Evolutionary conservation across 23 tunicate species (phyloP), one percentile per base, ranked within the genome.

Genomic region (Diplosoma virens): DNA sequence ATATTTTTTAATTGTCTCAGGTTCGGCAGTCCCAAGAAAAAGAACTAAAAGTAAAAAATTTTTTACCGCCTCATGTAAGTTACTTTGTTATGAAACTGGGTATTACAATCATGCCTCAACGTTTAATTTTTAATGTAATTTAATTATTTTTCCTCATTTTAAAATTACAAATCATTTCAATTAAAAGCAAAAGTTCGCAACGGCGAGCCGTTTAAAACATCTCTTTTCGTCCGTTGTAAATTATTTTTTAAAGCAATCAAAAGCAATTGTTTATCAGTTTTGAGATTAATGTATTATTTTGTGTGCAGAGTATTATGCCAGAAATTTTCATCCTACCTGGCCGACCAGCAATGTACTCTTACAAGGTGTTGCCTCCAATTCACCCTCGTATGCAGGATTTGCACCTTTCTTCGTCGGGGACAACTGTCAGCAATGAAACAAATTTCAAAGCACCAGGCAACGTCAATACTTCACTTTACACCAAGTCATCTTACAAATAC

Each of bases 11-110:
- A n/a, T 80, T 37, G 37, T 66, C 35, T 1, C 22, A 87, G 95
- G 85, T 87, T 25, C 87, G 90, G 17, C 70, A 81, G 45, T 80
- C 77, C 16, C 97, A 92, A 73, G 97, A 92, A 76, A 32, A 25
- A 32, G 32, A 79, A 22, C 45, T 92, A 25, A 85, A 76, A 78
- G 87, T 79, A 0, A 77, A 81, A 70, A 80, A 76, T 41, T 92
- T 92, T 60, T 33, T 89, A 0, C 96, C 96, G 1, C 96, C 96
- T 30, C 76, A 82, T 29, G 96, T 89, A 65, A 70, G 88, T 82
- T 52, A 5, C 0, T 0, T n/a, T n/a, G n/a, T n/a, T n/a, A n/a
- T n/a, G n/a, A n/a, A n/a, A n/a, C n/a, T n/a, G n/a, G n/a, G n/a
- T n/a, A n/a, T n/a, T n/a, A n/a, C n/a, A n/a, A n/a, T n/a, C n/a